phyloP scores from a whole-genome alignment of 1,140 invertebrate genomes.

The Pygmarrhopalites habei region DNA sequence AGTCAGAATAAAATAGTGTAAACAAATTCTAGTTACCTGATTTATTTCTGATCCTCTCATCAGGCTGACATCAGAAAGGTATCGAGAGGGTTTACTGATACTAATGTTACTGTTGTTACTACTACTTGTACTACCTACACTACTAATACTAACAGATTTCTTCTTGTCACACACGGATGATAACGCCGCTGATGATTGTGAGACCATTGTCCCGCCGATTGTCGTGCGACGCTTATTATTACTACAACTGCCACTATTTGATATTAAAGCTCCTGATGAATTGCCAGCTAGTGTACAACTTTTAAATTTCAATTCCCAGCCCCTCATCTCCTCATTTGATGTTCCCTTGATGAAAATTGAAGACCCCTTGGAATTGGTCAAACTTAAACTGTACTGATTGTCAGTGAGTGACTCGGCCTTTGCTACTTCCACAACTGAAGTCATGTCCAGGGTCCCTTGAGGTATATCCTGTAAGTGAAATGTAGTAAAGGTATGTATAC shows the following conservation, averaged over 20 bases:
- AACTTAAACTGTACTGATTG: conserved; percentile 26
- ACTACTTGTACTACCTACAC: background rate
- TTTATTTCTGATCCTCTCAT: conserved; percentile 8
- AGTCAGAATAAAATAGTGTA: too few species aligned
- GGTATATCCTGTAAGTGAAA: too few species aligned
- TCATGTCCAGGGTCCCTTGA: conserved; percentile 32
- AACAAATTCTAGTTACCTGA: too few species aligned
- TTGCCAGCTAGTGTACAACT: background rate
- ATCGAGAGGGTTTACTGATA: background rate
- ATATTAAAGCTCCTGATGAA: too few species aligned
- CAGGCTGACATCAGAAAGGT: conserved; percentile 2
- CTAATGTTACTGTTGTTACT: background rate
- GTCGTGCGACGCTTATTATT: conserved; percentile 14
- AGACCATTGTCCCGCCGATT: background rate
- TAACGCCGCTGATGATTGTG: background rate
- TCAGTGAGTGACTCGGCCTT: conserved; percentile 33
- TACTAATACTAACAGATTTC: background rate
- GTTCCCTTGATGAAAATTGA: conserved; percentile 34
- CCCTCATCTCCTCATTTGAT: conserved; percentile 30
- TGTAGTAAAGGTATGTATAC: too few species aligned
- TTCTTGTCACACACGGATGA: background rate
- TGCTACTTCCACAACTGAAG: conserved; percentile 25
- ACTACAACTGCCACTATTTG: background rate
- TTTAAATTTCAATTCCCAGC: conserved; percentile 20
- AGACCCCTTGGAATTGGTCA: conserved; percentile 12